Conservation (phyloP, 2,113 vertebrate species). For the Vimba vimba region DNA sequence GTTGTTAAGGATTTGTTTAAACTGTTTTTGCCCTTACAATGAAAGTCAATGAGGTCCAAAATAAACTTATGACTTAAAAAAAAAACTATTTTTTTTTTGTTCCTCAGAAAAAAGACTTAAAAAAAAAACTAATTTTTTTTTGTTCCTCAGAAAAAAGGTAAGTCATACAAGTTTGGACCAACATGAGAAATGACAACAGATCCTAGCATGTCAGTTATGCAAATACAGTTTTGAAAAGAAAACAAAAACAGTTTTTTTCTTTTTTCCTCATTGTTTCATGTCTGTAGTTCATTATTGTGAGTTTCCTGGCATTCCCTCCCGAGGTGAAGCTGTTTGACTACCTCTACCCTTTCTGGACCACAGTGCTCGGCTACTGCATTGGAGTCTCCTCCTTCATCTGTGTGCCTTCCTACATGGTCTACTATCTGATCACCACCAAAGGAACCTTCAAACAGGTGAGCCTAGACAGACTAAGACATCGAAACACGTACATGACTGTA, state of each 20-base stretch:
- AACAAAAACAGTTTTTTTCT: neutral
- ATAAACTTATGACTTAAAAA: too few relatives aligned
- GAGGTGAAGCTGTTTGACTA: constrained; percentile 90
- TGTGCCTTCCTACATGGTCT: constrained; percentile 90
- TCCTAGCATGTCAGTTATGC: neutral
- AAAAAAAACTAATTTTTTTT: neutral
- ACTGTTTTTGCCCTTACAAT: too few relatives aligned
- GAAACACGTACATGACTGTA: constrained; percentile 37
- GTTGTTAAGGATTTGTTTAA: too few relatives aligned
- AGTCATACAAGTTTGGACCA: neutral
- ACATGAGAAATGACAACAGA: neutral
- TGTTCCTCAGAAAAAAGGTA: neutral
- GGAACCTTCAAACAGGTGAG: constrained; percentile 94
- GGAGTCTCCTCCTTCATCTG: constrained; percentile 94
- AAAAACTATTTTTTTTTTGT: neutral
- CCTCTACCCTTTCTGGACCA: constrained; percentile 89
- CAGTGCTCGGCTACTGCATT: constrained; percentile 90
- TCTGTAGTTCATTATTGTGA: constrained; percentile 92
- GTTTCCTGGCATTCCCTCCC: constrained; percentile 89
- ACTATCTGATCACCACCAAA: constrained; percentile 83
- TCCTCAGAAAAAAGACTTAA: neutral
- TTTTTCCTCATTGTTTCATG: neutral
- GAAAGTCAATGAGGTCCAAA: too few relatives aligned
- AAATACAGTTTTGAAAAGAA: neutral
- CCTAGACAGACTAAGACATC: constrained; percentile 29